These are phyloP conservation scores for Drosophila virilis DNA, from an alignment of 1,140 invertebrate species.

Conservation along the genomic window DNA sequence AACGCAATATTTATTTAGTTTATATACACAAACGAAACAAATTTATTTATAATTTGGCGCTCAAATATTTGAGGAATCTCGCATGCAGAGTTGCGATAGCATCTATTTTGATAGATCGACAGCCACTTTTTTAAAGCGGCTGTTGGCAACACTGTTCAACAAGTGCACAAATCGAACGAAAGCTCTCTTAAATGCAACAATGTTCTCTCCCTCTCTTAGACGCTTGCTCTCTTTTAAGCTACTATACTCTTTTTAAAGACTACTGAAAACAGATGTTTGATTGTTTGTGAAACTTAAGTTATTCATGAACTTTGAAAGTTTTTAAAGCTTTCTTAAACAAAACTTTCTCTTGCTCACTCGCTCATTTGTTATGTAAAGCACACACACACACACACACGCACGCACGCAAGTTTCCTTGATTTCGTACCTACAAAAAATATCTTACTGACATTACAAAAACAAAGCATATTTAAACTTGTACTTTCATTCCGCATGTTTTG, in stretches of 20 bases:
- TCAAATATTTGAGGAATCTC: conserved; percentile 50
- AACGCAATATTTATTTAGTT: conserved; percentile 31
- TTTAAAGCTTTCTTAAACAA: conserved; percentile 16
- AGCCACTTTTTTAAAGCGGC: no score
- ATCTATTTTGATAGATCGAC: no score
- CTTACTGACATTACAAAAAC: conserved; percentile 1
- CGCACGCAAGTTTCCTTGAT: conserved; percentile 41
- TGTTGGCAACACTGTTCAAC: neutral
- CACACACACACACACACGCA: conserved; percentile 15
- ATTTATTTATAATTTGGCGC: conserved; percentile 30
- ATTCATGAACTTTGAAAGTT: conserved; percentile 20
- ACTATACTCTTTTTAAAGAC: conserved; percentile 26
- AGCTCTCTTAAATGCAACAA: conserved; percentile 17
- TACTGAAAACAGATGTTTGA: conserved; percentile 30
- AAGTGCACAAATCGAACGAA: conserved; percentile 38
- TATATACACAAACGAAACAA: conserved; percentile 1
- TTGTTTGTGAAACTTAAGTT: conserved; percentile 23
- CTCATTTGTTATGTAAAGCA: conserved; percentile 47
- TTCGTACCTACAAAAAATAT: conserved; percentile 36
- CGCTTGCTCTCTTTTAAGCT: neutral
- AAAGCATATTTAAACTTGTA: conserved; percentile 16
- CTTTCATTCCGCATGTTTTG: conserved; percentile 49
- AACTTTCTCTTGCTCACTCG: conserved; percentile 16
- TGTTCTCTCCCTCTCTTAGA: neutral
- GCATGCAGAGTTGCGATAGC: neutral